Conservation (phyloP, 2,113 vertebrate genomes). For the Stigmatopora argus region DNA sequence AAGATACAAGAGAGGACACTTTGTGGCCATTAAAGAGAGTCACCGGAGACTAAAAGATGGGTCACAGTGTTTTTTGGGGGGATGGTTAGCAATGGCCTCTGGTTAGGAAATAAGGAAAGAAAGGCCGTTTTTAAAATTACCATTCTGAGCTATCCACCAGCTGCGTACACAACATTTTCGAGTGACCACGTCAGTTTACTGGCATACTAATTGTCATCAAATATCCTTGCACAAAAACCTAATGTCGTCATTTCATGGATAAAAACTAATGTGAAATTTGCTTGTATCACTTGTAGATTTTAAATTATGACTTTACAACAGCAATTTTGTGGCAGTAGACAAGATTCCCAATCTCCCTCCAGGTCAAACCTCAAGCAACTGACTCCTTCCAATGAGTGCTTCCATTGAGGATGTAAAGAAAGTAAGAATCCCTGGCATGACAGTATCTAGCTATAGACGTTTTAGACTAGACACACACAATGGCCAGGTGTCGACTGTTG, state of each 20-base stretch:
- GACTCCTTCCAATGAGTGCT: constrained; percentile 21
- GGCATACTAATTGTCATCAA: no score
- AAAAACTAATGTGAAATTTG: no score
- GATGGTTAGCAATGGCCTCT: constrained; percentile 35
- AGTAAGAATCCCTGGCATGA: constrained; percentile 28
- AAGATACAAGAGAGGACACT: constrained; percentile 36
- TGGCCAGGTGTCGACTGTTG: constrained; percentile 10
- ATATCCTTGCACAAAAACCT: no score
- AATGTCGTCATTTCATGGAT: no score
- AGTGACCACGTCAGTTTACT: background rate
- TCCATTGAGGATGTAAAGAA: constrained; percentile 9
- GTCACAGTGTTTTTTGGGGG: constrained; percentile 30
- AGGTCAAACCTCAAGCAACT: constrained; percentile 25
- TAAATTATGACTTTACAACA: constrained; percentile 37
- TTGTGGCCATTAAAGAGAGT: constrained; percentile 47
- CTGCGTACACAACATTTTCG: constrained; percentile 23
- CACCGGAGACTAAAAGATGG: constrained; percentile 23
- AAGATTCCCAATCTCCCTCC: constrained; percentile 26
- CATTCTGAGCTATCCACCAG: constrained; percentile 26
- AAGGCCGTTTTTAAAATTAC: constrained; percentile 26
- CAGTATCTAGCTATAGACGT: constrained; percentile 41
- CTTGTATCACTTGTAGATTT: background rate
- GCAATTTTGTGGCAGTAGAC: constrained; percentile 32
- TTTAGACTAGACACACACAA: constrained; percentile 11
- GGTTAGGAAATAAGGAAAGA: constrained; percentile 29